These are phyloP conservation scores for Chiroxiphia lanceolata DNA, from an alignment of 2,797 vertebrate species.

Conservation along the genomic window DNA sequence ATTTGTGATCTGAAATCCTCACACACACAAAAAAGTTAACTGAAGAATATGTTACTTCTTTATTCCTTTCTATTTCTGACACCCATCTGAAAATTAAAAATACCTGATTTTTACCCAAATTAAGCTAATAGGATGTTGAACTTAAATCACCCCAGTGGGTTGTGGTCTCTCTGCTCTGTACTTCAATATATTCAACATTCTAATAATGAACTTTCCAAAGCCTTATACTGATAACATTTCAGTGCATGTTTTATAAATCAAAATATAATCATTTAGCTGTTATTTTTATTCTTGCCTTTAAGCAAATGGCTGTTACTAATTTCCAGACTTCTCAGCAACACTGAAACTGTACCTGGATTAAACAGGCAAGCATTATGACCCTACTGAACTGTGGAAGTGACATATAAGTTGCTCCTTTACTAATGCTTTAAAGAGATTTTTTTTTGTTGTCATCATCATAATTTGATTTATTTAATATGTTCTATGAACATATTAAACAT, in stretches of 20 bases:
- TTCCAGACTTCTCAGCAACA: not conserved
- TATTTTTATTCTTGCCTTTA: not conserved
- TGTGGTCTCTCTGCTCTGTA: not conserved
- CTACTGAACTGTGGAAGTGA: not conserved
- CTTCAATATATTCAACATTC: not conserved
- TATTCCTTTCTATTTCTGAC: not conserved
- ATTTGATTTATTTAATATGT: constrained; percentile 26
- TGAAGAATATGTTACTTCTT: not conserved
- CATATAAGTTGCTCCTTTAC: not conserved
- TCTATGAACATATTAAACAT: too few relatives aligned
- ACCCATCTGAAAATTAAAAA: not conserved
- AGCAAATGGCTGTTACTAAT: not conserved
- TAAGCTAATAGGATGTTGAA: not conserved
- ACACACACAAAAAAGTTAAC: not conserved
- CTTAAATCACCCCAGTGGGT: not conserved
- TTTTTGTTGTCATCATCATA: not conserved
- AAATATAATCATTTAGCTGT: not conserved
- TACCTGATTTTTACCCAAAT: not conserved
- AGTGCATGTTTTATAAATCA: constrained; percentile 1
- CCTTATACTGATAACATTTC: constrained; percentile 19
- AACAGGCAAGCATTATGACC: not conserved
- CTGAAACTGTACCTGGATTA: not conserved
- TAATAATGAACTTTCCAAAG: not conserved
- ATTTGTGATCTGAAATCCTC: not conserved
- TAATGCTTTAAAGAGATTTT: constrained; percentile 14